Conservation (phyloP, 1,140 invertebrate species). For the Calliopsis andreniformis region DNA sequence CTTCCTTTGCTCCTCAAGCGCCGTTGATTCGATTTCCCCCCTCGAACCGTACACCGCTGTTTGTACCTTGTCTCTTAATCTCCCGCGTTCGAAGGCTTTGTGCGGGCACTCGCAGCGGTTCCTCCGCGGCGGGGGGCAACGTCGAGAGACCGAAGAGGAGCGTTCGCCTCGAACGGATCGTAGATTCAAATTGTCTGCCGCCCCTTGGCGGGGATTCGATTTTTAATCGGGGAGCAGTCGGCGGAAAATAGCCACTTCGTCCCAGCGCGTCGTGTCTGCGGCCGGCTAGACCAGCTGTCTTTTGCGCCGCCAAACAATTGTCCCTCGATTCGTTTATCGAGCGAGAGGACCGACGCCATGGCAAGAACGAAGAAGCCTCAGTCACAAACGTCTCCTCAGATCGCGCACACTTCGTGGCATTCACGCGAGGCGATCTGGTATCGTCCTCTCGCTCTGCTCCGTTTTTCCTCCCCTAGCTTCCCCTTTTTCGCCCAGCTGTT, state of each 20-base stretch:
- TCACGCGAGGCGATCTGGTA: not conserved
- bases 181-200: slow-evolving; percentile 57
- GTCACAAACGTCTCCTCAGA: slow-evolving; percentile 9
- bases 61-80: not conserved
- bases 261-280: slow-evolving; percentile 71
- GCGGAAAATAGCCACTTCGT: slow-evolving; percentile 81
- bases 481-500: not conserved
- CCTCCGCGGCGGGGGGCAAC: too few species aligned
- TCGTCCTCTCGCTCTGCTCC: not conserved
- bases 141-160: slow-evolving; percentile 7
- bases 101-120: too few species aligned
- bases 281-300: slow-evolving; percentile 71
- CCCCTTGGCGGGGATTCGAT: slow-evolving; percentile 72
- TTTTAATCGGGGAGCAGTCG: slow-evolving; percentile 81
- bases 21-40: slow-evolving; percentile 8
- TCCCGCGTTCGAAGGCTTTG: not conserved
- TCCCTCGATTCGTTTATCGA: slow-evolving; percentile 39
- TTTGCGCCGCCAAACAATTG: slow-evolving; percentile 41
- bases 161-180: slow-evolving; percentile 19
- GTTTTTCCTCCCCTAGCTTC: not conserved
- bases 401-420: not conserved
- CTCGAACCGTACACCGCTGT: not conserved
- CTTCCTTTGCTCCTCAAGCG: slow-evolving; percentile 14
- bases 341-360: slow-evolving; percentile 8
- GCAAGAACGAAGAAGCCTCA: slow-evolving; percentile 17